These are phyloP conservation scores for Mobula hypostoma DNA, from an alignment of 2,113 vertebrate species.

Conservation along the genomic window DNA sequence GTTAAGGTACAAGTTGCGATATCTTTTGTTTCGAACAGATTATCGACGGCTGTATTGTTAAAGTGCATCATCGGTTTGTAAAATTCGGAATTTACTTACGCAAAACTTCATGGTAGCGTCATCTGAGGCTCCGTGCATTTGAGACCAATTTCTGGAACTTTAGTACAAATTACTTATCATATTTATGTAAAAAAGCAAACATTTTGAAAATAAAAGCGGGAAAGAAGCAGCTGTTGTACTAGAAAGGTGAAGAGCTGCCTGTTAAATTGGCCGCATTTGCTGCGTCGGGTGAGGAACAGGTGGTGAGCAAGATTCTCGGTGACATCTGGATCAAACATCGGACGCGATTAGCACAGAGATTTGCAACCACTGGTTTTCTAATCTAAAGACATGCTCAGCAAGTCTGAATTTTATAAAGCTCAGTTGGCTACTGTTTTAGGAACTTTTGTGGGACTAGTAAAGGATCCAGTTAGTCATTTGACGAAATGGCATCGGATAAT, in stretches of 20 bases:
- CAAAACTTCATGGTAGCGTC: background rate
- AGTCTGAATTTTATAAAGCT: background rate
- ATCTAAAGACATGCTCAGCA: background rate
- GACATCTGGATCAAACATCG: background rate
- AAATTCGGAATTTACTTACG: background rate
- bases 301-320: background rate
- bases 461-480: background rate
- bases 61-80: background rate
- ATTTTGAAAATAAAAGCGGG: slow-evolving; percentile 6
- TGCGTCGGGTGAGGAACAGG: background rate
- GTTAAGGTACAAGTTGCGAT: background rate
- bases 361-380: background rate
- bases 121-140: background rate
- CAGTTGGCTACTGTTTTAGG: background rate
- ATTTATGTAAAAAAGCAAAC: background rate
- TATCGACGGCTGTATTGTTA: background rate
- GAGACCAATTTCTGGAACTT: background rate
- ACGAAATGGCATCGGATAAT: background rate
- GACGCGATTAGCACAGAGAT: background rate
- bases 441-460: background rate
- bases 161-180: background rate
- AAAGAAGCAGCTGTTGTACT: background rate
- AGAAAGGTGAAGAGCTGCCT: background rate
- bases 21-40: background rate
- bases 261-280: background rate